Evolutionary conservation across 2,888 invertebrate species (phyloP).

Genomic region (Rhamnusium bicolor): DNA sequence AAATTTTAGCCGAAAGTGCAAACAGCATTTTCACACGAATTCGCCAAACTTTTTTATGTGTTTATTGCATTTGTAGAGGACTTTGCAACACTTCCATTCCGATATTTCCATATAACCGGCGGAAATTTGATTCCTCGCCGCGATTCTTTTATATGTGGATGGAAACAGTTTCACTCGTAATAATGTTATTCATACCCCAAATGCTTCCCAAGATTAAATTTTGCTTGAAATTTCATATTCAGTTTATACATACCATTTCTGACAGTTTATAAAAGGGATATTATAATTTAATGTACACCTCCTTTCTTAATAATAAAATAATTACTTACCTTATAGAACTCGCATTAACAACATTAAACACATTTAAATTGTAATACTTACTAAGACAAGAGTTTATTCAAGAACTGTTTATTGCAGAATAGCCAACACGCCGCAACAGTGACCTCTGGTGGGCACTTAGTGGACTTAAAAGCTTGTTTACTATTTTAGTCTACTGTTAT

Average conservation of each 20-base stretch:
- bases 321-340: too few relatives aligned
- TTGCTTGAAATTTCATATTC: conserved; percentile 6
- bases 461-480: too few relatives aligned
- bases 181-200: conserved; percentile 21
- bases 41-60: conserved; percentile 1
- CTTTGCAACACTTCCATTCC: conserved; percentile 17
- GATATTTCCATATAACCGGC: conserved; percentile 30
- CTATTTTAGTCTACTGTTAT: too few relatives aligned
- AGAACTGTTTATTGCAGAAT: too few relatives aligned
- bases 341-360: too few relatives aligned
- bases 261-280: not conserved
- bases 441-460: too few relatives aligned
- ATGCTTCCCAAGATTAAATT: conserved; percentile 9
- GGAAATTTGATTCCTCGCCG: conserved; percentile 29
- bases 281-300: not conserved
- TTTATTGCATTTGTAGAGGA: conserved; percentile 26
- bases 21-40: conserved; percentile 5
- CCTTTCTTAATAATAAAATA: too few relatives aligned
- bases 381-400: too few relatives aligned
- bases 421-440: too few relatives aligned
- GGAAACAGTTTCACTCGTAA: conserved; percentile 25
- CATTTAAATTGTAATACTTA: too few relatives aligned
- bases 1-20: conserved; percentile 3
- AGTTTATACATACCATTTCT: not conserved
- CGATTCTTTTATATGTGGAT: conserved; percentile 17